Percentiles rank a stretch among this genome's conserved stretches.
These are phyloP conservation scores for Amiota communis DNA, from an alignment of 2,888 invertebrate species.

Conservation along the genomic window DNA sequence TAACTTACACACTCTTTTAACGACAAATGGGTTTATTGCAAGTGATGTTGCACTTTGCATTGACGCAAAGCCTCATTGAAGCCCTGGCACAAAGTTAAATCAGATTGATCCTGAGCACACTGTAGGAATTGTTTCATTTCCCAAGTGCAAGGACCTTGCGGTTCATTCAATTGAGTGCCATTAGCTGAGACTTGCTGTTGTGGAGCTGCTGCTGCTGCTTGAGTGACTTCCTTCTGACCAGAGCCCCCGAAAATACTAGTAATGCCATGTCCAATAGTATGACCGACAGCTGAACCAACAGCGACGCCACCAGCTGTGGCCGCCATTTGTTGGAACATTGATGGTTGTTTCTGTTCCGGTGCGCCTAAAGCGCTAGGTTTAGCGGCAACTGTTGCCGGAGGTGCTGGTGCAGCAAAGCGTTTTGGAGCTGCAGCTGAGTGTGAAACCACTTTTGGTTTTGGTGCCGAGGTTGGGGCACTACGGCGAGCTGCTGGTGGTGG, in stretches of 20 bases:
- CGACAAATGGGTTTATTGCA: conserved; percentile 70
- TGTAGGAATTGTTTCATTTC: conserved; percentile 97
- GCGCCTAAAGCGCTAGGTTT: conserved; percentile 76
- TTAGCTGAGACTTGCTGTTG: conserved; percentile 69
- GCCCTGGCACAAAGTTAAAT: conserved; percentile 93
- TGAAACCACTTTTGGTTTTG: conserved; percentile 62
- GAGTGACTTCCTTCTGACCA: conserved; percentile 72
- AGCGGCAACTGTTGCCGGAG: conserved; percentile 76
- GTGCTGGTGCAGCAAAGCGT: conserved; percentile 73
- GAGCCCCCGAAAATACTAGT: conserved; percentile 84
- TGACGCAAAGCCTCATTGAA: conserved; percentile 98
- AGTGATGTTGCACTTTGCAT: conserved; percentile 89
- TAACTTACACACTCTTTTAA: too few species aligned
- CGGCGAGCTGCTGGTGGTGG: conserved; percentile 79
- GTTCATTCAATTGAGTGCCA: conserved; percentile 73
- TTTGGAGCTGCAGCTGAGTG: conserved; percentile 42
- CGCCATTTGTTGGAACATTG: conserved; percentile 97
- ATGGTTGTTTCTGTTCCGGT: conserved; percentile 84
- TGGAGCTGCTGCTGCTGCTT: conserved; percentile 72
- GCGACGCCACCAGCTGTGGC: conserved; percentile 99
- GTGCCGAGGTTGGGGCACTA: conserved; percentile 56
- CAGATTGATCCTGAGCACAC: conserved; percentile 92
- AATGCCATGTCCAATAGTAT: conserved; percentile 91
- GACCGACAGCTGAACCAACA: conserved; percentile 96
- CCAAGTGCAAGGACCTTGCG: conserved; percentile 89